Conservation (phyloP, 2,113 vertebrate genomes). For the Myiopsitta monachus region DNA sequence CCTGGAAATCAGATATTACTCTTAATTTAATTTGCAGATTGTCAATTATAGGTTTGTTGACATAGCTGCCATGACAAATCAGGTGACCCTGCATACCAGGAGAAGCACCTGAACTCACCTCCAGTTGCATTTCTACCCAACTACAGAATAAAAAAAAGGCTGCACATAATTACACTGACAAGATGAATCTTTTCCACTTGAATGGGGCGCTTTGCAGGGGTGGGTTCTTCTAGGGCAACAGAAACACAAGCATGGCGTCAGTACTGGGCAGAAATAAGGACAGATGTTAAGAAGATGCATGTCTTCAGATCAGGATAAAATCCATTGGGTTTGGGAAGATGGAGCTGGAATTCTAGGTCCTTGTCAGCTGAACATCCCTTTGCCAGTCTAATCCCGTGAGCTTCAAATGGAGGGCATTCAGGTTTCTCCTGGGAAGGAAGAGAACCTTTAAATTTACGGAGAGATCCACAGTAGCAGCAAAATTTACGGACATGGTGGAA, state of each 20-base stretch:
- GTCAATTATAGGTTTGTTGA: conserved; percentile 67
- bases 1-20: conserved; percentile 77
- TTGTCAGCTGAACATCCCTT: neutral
- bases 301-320: neutral
- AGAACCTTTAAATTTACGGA: neutral
- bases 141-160: neutral
- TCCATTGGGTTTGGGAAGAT: neutral
- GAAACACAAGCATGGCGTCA: neutral
- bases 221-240: neutral
- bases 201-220: neutral
- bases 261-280: neutral
- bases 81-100: conserved; percentile 56
- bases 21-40: conserved; percentile 77
- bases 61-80: conserved; percentile 64
- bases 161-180: neutral
- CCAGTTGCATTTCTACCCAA: neutral
- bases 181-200: neutral
- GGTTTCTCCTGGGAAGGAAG: neutral
- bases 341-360: neutral
- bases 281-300: neutral
- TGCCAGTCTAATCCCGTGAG: neutral
- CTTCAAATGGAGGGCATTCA: neutral
- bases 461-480: neutral
- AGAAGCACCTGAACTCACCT: neutral
- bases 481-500: neutral